Evolutionary conservation across 2,888 invertebrate species (phyloP).

Genomic region (Exephanes ischioxanthus): DNA sequence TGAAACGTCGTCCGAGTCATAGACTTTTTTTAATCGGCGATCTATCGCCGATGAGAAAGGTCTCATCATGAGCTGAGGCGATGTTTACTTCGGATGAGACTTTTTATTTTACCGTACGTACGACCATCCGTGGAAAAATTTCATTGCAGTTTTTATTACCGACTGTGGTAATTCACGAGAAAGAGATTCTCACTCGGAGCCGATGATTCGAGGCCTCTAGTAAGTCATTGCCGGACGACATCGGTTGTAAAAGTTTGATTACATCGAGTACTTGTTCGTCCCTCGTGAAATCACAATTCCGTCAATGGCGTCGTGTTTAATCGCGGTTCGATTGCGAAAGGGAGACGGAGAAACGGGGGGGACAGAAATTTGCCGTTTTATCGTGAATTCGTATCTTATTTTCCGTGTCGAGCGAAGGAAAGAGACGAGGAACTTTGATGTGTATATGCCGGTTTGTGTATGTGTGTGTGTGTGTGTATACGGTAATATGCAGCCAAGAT

Average conservation of each 20-base stretch:
- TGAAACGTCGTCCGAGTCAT: not conserved
- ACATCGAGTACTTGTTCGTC: not conserved
- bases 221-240: not conserved
- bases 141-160: not conserved
- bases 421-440: conserved; percentile 13
- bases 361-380: conserved; percentile 35
- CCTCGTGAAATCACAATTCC: not conserved
- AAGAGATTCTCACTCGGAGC: not conserved
- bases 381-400: conserved; percentile 45
- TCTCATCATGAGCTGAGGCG: not conserved
- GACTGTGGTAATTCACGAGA: not conserved
- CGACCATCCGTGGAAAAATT: no score
- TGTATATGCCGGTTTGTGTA: not conserved
- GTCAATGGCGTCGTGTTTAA: not conserved
- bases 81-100: not conserved
- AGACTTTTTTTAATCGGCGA: not conserved
- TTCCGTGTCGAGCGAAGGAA: conserved; percentile 10
- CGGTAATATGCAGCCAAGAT: conserved; percentile 46
- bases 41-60: no score
- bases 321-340: not conserved
- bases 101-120: not conserved
- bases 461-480: not conserved
- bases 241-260: not conserved
- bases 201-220: not conserved
- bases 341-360: conserved; percentile 4